phyloP scores from a whole-genome alignment of 2,113 vertebrate genomes.

The Podarcis raffonei region DNA sequence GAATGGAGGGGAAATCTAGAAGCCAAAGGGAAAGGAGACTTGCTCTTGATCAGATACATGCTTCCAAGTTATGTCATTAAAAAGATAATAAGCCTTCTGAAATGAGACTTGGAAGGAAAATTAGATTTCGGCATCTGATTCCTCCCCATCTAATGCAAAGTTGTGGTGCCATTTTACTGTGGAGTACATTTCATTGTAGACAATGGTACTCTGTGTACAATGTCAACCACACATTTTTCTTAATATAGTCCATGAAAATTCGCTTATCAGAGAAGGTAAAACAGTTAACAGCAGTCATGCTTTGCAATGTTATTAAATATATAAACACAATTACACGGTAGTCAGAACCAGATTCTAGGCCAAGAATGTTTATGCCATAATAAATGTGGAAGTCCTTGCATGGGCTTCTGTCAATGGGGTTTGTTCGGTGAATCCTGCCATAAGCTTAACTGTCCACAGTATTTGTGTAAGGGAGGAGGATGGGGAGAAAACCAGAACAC shows the following conservation, averaged over 20 bases:
- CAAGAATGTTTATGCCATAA: not conserved
- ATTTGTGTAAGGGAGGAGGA: too few relatives aligned
- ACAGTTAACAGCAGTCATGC: not conserved
- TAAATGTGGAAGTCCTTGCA: too few relatives aligned
- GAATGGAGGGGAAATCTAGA: not conserved
- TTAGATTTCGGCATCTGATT: not conserved
- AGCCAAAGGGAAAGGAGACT: not conserved
- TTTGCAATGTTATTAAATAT: not conserved
- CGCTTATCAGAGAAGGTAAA: not conserved
- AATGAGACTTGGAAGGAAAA: not conserved
- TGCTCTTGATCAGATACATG: not conserved
- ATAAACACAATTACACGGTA: not conserved
- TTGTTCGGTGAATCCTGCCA: too few relatives aligned
- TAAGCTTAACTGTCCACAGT: too few relatives aligned
- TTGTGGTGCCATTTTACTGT: not conserved
- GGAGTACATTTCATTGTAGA: not conserved
- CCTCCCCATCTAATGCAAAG: not conserved
- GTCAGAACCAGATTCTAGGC: not conserved
- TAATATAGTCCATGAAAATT: not conserved
- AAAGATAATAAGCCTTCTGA: not conserved
- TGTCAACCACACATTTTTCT: constrained; percentile 5
- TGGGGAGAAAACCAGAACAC: too few relatives aligned
- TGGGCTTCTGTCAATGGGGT: too few relatives aligned
- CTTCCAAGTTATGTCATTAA: not conserved
- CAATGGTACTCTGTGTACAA: not conserved